phyloP scores from a whole-genome alignment of 30 jellyfish, hydroid and myxozoan genomes.

The Clytia hemisphaerica region DNA sequence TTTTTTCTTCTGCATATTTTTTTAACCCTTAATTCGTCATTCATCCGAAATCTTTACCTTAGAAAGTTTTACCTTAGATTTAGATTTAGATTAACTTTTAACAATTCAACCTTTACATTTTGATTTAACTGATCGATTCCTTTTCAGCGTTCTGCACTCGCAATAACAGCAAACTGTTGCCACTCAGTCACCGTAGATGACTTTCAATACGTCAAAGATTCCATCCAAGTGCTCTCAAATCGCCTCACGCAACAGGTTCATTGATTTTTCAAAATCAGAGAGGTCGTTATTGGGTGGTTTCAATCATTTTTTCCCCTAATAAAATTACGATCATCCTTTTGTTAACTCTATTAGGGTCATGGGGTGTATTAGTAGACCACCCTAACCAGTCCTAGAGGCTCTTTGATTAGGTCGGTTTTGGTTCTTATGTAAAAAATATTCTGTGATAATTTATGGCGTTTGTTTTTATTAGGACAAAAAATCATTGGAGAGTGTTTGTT shows the following conservation, averaged over 20 bases:
- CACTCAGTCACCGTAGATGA: slow-evolving; percentile 87
- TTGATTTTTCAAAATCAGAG: neutral
- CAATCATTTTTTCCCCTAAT: too few species aligned
- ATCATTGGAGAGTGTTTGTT: slow-evolving; percentile 85
- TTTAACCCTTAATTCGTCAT: neutral
- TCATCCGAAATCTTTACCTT: neutral
- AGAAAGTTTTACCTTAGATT: too few species aligned
- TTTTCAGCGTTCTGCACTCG: slow-evolving; percentile 87
- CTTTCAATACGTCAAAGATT: slow-evolving; percentile 70
- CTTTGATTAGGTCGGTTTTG: too few species aligned
- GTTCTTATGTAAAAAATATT: too few species aligned
- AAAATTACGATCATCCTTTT: too few species aligned
- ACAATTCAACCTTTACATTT: too few species aligned
- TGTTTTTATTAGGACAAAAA: slow-evolving; percentile 61
- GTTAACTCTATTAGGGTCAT: too few species aligned
- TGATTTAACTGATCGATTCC: neutral
- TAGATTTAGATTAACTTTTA: too few species aligned
- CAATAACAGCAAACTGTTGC: slow-evolving; percentile 94
- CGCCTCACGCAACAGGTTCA: slow-evolving; percentile 74
- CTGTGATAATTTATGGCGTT: neutral
- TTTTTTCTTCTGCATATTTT: neutral
- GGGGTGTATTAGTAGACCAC: too few species aligned
- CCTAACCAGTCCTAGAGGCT: too few species aligned
- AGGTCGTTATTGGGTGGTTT: too few species aligned
- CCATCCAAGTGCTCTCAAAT: slow-evolving; percentile 64